Conservation (phyloP, 2,888 invertebrate species). For the Euzophera pinguis region DNA sequence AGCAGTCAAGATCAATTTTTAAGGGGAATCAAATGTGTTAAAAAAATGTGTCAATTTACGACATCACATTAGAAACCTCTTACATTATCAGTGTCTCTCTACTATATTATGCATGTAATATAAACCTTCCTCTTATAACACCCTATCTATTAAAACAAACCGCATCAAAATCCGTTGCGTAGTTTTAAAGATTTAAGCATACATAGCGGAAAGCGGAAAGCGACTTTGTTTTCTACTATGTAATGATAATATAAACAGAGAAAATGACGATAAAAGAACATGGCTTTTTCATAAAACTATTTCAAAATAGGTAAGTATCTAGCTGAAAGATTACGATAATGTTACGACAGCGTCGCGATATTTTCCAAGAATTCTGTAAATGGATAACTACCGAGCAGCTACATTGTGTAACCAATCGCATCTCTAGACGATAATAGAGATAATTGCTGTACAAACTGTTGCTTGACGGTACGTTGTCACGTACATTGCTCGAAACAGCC, state of each 20-base stretch:
- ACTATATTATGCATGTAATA: no score
- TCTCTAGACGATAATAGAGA: slow-evolving; percentile 28
- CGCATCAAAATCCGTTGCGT: no score
- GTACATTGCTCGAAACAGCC: slow-evolving; percentile 20
- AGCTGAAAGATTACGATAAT: background rate
- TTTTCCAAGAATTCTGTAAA: slow-evolving; percentile 12
- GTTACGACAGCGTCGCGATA: background rate
- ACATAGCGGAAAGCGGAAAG: no score
- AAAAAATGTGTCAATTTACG: no score
- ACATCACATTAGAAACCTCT: no score
- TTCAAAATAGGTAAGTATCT: background rate
- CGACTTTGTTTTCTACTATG: no score
- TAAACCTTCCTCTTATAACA: no score
- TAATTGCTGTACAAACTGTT: slow-evolving; percentile 25
- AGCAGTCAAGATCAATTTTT: no score
- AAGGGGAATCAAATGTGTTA: no score
- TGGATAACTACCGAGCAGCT: slow-evolving; percentile 8
- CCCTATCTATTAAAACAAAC: no score
- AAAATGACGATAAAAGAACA: background rate
- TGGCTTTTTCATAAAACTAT: background rate
- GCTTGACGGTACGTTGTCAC: slow-evolving; percentile 29
- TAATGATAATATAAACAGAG: background rate
- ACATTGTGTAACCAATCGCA: slow-evolving; percentile 26
- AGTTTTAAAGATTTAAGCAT: no score
- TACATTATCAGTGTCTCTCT: no score